Conservation (phyloP, 2,888 invertebrate species). For the Drosophila neonasuta region DNA sequence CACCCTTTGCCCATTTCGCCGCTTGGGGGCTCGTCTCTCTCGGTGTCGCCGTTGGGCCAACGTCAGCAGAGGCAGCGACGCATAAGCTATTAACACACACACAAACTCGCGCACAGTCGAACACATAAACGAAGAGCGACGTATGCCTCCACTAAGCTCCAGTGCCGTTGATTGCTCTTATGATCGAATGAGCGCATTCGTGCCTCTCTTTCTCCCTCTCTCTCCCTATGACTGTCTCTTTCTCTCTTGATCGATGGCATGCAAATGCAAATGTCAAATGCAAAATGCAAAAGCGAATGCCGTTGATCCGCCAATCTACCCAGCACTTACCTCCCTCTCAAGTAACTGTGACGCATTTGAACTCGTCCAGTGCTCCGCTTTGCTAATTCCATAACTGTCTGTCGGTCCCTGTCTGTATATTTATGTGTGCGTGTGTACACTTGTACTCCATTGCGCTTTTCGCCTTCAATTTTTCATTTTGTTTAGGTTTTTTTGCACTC, state of each 20-base stretch:
- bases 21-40: slow-evolving; percentile 70
- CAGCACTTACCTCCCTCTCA: slow-evolving; percentile 5
- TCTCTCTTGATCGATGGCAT: slow-evolving; percentile 38
- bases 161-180: slow-evolving; percentile 32
- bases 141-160: slow-evolving; percentile 33
- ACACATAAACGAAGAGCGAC: slow-evolving; percentile 43
- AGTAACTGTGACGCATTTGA: slow-evolving; percentile 62
- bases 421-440: slow-evolving; percentile 16
- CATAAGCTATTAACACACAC: slow-evolving; percentile 31
- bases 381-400: slow-evolving; percentile 37
- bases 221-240: slow-evolving; percentile 13
- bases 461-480: slow-evolving; percentile 58
- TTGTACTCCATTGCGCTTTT: slow-evolving; percentile 49
- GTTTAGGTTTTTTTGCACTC: slow-evolving; percentile 42
- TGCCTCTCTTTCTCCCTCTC: not conserved
- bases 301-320: slow-evolving; percentile 50
- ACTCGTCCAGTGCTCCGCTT: slow-evolving; percentile 41
- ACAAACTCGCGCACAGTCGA: not conserved
- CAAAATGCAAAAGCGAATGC: slow-evolving; percentile 39
- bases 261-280: slow-evolving; percentile 55
- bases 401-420: not conserved
- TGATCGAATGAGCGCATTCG: slow-evolving; percentile 12
- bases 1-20: slow-evolving; percentile 46
- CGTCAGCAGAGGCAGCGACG: slow-evolving; percentile 44
- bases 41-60: slow-evolving; percentile 33